phyloP scores from a whole-genome alignment of 2,113 vertebrate genomes.

The Takifugu bimaculatus region DNA sequence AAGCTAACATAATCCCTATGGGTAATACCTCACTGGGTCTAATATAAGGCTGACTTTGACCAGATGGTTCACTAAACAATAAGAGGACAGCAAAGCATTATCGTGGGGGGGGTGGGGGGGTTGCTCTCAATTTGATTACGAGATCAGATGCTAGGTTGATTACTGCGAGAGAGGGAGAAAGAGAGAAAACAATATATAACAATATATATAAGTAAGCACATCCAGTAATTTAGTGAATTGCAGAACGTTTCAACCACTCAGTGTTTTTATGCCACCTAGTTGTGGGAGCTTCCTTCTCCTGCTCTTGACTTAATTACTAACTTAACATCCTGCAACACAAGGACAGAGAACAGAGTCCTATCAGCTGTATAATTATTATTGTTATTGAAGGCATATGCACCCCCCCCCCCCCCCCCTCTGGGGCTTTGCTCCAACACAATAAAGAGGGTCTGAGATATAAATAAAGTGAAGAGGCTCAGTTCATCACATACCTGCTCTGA shows the following conservation, averaged over 20 bases:
- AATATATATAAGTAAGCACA: too few relatives aligned
- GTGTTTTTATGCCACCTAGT: too few relatives aligned
- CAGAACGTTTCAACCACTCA: too few relatives aligned
- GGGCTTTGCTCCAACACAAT: slow-evolving; percentile 11
- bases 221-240: too few relatives aligned
- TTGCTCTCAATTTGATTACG: slow-evolving; percentile 15
- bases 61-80: slow-evolving; percentile 57
- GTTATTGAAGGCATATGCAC: slow-evolving; percentile 4
- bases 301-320: slow-evolving; percentile 10
- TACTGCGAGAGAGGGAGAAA: neutral
- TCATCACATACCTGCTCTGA: slow-evolving; percentile 8
- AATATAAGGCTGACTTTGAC: slow-evolving; percentile 47
- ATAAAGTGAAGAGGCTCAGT: slow-evolving; percentile 63
- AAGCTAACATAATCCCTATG: slow-evolving; percentile 40
- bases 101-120: neutral
- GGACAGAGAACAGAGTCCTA: neutral
- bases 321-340: neutral
- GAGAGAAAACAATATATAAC: too few relatives aligned
- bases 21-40: slow-evolving; percentile 38
- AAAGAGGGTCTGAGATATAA: slow-evolving; percentile 56
- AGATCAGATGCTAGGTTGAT: slow-evolving; percentile 20
- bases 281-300: neutral
- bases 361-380: neutral
- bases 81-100: slow-evolving; percentile 13
- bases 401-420: slow-evolving; percentile 12